Evolutionary conservation across 1,140 invertebrate genomes (phyloP), one percentile per base, ranked within the genome.

Genomic region (Macrobrachium rosenbergii): DNA sequence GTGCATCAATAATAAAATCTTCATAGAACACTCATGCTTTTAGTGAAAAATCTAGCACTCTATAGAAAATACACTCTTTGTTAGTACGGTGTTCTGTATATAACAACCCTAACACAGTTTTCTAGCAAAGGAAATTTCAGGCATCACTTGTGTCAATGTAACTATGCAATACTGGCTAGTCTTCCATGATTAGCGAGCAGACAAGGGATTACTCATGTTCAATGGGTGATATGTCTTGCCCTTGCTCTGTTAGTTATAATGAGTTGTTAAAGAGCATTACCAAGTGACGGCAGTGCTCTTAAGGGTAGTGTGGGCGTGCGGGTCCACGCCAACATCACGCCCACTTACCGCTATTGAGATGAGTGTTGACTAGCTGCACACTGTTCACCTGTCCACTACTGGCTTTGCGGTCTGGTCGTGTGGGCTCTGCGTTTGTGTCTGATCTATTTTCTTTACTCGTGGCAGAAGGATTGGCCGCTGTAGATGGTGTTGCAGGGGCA

Each of bases 291-390:
- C 43, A 60, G 78, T 62, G 37, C 78, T 28, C 52, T 80, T 37
- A 62, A 62, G 83, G 83, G 43, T 84, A 78, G 72, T 45, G 78
- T 73, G 78, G 63, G 77, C 67, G 77, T 87, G 78, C 77, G 58
- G 77, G 62, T 59, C 69, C 83, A 85, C 75, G 64, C 63, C 52
- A 16, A 62, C 59, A 76, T 28, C 82, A 76, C 82, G 37, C 84
- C 84, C 84, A 81, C 84, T 87, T 87, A 87, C 84, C 84, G 69
- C 84, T 87, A 19, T 43, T 75, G 23, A 45, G 84, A 52, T 80
- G 64, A 52, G 52, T 87, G 84, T 16, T 87, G 84, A 77, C 75
- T 60, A 85, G 67, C 80, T 82, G 80, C 63, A 45, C 0, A 82
- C 80, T 72, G 64, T 58, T 82, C 63, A 83, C 64, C 78, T 87